Base-by-base conservation (phyloP, 2,113 vertebrate species). In the Coracopsis vasa region DNA sequence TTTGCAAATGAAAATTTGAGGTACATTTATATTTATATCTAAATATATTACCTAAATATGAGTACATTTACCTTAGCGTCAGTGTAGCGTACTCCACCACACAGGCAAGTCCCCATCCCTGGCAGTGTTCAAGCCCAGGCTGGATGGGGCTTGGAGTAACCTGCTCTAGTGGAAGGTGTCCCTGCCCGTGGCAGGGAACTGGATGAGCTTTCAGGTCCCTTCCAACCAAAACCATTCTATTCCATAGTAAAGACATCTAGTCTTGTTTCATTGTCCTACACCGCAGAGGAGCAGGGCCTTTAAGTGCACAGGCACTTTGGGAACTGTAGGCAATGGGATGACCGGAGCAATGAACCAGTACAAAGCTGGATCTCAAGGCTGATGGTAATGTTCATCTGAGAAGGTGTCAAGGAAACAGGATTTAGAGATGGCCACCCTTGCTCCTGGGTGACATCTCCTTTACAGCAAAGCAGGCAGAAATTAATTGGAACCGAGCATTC, bases 311-410 rank as follows among this genome's bases (percentile, higher is more conserved):
- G 29, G 23, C 13, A n/a, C 31, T 65, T 72, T 23, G 6, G 35
- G 27, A 80, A 25, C 17, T 1, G 2, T 1, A 35, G 9, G 18
- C 11, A 31, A 10, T 0, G 0, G 7, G 31, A 56, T 21, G 16
- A 13, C 15, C 44, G 41, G 27, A n/a, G 7, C 35, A 56, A 33
- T 0, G 4, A 13, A 70, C 20, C 18, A 5, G 0, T 16, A 28
- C 0, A 3, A 16, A 48, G 31, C 41, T 37, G 7, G 5, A 24
- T 90, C 39, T 41, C 64, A 25, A 41, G 11, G 31, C 29, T 35
- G 37, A 19, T 3, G 3, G 21, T 4, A 19, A 33, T 1, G 3
- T n/a, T n/a, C 37, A 42, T 4, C 4, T 19, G 67, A 77, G 27
- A 58, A 64, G 21, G 5, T 19, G 14, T 18, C 20, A 60, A 35